Evolutionary conservation across 2,113 vertebrate genomes (phyloP).

Genomic region (Xenopus tropicalis): DNA sequence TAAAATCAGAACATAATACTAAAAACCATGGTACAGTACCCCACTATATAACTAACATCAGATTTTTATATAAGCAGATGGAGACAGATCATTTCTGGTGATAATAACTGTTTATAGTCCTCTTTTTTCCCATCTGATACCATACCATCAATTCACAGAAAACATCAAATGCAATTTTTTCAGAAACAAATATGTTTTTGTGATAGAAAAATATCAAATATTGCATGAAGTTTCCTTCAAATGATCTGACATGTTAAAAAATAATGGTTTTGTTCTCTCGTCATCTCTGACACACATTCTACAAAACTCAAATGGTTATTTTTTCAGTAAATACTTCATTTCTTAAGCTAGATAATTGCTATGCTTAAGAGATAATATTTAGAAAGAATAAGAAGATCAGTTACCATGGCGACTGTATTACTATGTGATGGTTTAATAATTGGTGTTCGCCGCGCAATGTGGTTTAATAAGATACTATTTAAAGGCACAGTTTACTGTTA

Average conservation of each 20-base stretch:
- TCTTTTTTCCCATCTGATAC: too few species aligned
- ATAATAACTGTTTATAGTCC: too few species aligned
- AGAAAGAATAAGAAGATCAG: conserved; percentile 4
- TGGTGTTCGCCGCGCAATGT: neutral
- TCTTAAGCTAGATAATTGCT: conserved; percentile 7
- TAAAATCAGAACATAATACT: too few species aligned
- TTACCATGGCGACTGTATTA: conserved; percentile 28
- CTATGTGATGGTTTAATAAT: conserved; percentile 20
- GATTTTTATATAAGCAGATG: too few species aligned
- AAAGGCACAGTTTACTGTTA: neutral
- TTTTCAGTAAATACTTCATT: conserved; percentile 6
- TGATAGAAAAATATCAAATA: too few species aligned
- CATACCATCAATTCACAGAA: too few species aligned
- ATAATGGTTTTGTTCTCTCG: neutral
- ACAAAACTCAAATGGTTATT: neutral
- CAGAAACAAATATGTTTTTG: too few species aligned
- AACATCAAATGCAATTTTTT: too few species aligned
- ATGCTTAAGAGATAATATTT: conserved; percentile 5
- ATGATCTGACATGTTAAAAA: neutral
- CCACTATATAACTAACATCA: too few species aligned
- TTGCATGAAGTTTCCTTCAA: neutral
- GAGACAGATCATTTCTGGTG: too few species aligned
- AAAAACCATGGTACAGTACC: too few species aligned
- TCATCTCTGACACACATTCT: neutral
- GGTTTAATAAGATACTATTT: conserved; percentile 19